Conservation (phyloP, 2,113 vertebrate genomes). For the Pongo abelii region DNA sequence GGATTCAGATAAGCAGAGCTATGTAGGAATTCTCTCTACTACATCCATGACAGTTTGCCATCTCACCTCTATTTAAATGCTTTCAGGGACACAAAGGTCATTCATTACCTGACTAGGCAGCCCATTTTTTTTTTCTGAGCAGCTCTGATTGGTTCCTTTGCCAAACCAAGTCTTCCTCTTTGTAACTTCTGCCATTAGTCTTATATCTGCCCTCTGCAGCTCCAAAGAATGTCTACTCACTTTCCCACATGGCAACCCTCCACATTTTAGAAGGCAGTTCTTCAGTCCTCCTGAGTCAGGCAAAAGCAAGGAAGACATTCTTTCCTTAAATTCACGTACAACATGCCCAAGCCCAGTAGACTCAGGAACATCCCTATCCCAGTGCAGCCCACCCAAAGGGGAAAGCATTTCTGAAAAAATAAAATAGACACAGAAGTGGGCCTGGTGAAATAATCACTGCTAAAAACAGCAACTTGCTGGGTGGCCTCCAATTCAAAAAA, state of each 20-base stretch:
- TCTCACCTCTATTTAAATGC: neutral
- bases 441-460: conserved; percentile 56
- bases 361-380: neutral
- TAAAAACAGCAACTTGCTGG: conserved; percentile 58
- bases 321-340: neutral
- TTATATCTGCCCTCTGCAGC: neutral
- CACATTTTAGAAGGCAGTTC: neutral
- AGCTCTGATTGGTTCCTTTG: neutral
- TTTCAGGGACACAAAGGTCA: neutral
- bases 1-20: neutral
- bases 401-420: conserved; percentile 42
- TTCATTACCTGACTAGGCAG: neutral
- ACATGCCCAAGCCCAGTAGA: neutral
- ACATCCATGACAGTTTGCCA: neutral
- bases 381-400: neutral
- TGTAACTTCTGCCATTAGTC: neutral
- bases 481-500: conserved; percentile 57
- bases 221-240: neutral
- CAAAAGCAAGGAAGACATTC: neutral
- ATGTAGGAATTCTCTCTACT: neutral
- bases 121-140: neutral
- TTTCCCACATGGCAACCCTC: neutral
- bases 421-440: conserved; percentile 35
- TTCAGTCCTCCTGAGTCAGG: neutral
- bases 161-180: neutral